A percentile compares a stretch with the other conserved stretches of the same genome.
These are phyloP conservation scores for Siniperca undulata DNA, from an alignment of 2,797 vertebrate species.

Conservation along the genomic window DNA sequence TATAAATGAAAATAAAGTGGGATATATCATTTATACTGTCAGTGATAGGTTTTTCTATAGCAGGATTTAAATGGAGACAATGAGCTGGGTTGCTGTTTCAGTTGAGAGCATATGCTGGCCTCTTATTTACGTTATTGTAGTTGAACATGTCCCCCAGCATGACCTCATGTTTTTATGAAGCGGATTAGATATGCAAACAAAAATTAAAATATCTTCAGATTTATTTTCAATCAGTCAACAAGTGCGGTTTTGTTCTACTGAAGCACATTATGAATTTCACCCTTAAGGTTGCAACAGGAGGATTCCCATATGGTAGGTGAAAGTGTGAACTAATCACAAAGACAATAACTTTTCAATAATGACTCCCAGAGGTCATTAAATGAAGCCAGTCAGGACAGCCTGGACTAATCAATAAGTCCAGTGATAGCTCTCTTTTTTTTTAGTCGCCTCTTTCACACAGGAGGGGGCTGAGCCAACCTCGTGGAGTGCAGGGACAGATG, in stretches of 20 bases:
- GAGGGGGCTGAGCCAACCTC: constrained; percentile 55
- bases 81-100: constrained; percentile 70
- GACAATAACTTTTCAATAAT: constrained; percentile 79
- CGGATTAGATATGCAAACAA: constrained; percentile 58
- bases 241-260: constrained; percentile 39
- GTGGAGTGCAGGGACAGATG: constrained; percentile 81
- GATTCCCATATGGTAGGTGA: constrained; percentile 75
- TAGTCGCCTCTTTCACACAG: constrained; percentile 71
- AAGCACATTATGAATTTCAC: constrained; percentile 38
- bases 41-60: constrained; percentile 81
- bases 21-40: constrained; percentile 83
- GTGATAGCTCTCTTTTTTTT: constrained; percentile 82
- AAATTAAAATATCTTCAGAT: constrained; percentile 53
- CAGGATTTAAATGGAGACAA: constrained; percentile 77
- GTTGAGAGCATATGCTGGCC: constrained; percentile 66
- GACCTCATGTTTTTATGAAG: constrained; percentile 61
- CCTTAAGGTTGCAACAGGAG: constrained; percentile 65
- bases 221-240: constrained; percentile 54
- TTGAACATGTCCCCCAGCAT: constrained; percentile 49
- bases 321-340: constrained; percentile 77
- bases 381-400: constrained; percentile 70
- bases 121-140: constrained; percentile 56
- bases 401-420: constrained; percentile 86
- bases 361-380: constrained; percentile 86
- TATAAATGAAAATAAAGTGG: constrained; percentile 84